Evolutionary conservation across 2,888 invertebrate genomes (phyloP).

Genomic region (Gymnoscelis rufifasciata): DNA sequence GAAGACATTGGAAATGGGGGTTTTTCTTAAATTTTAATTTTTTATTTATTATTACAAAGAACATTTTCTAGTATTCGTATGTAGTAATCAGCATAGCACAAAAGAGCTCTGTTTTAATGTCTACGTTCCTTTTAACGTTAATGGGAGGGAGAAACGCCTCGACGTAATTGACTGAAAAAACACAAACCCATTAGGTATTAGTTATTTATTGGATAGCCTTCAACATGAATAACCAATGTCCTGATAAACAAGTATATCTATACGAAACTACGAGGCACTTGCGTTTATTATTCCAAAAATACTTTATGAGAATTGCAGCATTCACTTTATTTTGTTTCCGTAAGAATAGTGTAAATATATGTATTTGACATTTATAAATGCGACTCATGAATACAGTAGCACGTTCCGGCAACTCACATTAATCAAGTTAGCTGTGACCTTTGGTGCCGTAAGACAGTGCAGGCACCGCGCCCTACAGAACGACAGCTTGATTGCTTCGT

Average conservation of each 20-base stretch:
- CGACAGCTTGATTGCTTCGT: constrained; percentile 33
- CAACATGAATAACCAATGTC: not conserved
- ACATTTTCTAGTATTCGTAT: not conserved
- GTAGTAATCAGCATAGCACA: constrained; percentile 31
- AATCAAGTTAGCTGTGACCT: constrained; percentile 25
- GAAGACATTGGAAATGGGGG: too few species aligned
- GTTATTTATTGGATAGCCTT: constrained; percentile 8
- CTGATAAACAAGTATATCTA: not conserved
- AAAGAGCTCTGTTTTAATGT: constrained; percentile 26
- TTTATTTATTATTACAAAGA: too few species aligned
- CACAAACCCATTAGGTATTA: constrained; percentile 10
- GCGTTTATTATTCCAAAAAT: too few species aligned
- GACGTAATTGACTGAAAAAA: constrained; percentile 11
- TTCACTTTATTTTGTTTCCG: not conserved
- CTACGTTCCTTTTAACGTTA: constrained; percentile 13
- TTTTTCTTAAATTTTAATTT: too few species aligned
- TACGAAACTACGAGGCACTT: too few species aligned
- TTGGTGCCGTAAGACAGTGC: constrained; percentile 17
- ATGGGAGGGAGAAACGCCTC: constrained; percentile 9
- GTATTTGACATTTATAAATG: constrained; percentile 9
- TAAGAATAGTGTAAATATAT: not conserved
- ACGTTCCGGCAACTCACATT: constrained; percentile 23
- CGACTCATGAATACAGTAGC: constrained; percentile 4
- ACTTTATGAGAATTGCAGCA: too few species aligned
- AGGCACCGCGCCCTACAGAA: constrained; percentile 29